These are phyloP conservation scores for Nyctereutes procyonoides DNA, from an alignment of 2,113 vertebrate genomes.

Conservation along the genomic window DNA sequence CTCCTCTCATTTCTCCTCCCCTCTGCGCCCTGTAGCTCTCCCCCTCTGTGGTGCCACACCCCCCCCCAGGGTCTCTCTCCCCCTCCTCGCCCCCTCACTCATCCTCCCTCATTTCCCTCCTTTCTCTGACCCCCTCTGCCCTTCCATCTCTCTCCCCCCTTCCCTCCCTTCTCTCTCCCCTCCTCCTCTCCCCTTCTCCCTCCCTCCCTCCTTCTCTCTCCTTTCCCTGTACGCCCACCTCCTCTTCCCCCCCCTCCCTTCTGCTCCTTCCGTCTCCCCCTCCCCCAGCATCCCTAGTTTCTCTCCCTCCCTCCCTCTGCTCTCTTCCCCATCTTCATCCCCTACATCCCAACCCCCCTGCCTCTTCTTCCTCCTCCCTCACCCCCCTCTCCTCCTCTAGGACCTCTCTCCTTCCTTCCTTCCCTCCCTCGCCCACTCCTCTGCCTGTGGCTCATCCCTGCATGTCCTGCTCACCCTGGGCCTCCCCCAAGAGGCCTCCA, in stretches of 20 bases:
- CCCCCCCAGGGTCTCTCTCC: slow-evolving; percentile 27
- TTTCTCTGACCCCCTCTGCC: not conserved
- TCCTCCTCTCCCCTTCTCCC: not conserved
- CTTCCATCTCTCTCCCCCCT: not conserved
- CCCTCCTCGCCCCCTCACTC: not conserved
- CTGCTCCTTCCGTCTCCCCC: not conserved
- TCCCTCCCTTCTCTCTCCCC: not conserved
- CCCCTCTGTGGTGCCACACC: slow-evolving; percentile 31
- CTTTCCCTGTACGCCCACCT: not conserved
- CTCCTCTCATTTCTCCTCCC: not conserved
- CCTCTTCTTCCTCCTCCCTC: not conserved
- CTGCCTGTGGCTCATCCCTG: slow-evolving; percentile 79
- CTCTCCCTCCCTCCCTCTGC: not conserved
- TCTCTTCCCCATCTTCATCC: not conserved
- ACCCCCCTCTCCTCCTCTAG: not conserved
- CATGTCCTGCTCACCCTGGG: slow-evolving; percentile 83
- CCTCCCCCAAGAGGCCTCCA: slow-evolving; percentile 65
- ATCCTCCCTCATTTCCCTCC: not conserved
- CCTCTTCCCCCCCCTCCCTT: not conserved
- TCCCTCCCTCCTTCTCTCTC: slow-evolving; percentile 49
- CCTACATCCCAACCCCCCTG: no score
- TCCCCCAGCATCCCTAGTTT: not conserved
- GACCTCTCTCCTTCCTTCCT: not conserved
- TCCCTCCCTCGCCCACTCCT: not conserved
- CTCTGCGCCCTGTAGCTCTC: not conserved